Evolutionary conservation across 1,140 invertebrate genomes (phyloP).

Genomic region (Paraescarpia echinospica): DNA sequence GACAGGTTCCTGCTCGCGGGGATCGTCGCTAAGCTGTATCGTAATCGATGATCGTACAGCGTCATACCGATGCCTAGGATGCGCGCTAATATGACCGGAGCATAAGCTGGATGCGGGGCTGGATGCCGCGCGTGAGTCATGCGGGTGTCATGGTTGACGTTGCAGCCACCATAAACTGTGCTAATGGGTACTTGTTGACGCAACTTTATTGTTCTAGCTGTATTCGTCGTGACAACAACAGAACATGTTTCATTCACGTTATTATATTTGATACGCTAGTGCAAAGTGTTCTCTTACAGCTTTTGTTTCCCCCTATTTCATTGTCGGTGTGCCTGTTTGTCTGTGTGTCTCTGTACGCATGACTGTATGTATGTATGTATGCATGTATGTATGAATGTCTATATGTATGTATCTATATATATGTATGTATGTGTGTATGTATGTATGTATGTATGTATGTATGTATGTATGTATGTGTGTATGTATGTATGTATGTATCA

Average conservation of each 20-base stretch:
- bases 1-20: not conserved
- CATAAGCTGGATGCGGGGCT: too few species aligned
- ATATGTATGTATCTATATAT: not conserved
- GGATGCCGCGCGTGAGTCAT: too few species aligned
- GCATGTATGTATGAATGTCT: not conserved
- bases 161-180: too few species aligned
- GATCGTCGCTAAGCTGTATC: not conserved
- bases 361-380: not conserved
- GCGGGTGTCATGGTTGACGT: too few species aligned
- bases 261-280: not conserved
- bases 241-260: not conserved
- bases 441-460: not conserved
- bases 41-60: not conserved
- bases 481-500: conserved; percentile 15
- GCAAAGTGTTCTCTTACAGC: not conserved
- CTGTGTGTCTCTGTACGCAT: not conserved
- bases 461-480: conserved; percentile 6
- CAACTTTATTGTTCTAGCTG: not conserved
- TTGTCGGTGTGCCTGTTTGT: too few species aligned
- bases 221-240: not conserved
- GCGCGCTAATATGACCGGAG: not conserved
- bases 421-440: not conserved
- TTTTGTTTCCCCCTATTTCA: too few species aligned
- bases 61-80: not conserved
- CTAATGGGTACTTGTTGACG: too few species aligned